These are phyloP conservation scores for Acestrorhynchus altus DNA, from an alignment of 2,797 vertebrate genomes.

Conservation along the genomic window DNA sequence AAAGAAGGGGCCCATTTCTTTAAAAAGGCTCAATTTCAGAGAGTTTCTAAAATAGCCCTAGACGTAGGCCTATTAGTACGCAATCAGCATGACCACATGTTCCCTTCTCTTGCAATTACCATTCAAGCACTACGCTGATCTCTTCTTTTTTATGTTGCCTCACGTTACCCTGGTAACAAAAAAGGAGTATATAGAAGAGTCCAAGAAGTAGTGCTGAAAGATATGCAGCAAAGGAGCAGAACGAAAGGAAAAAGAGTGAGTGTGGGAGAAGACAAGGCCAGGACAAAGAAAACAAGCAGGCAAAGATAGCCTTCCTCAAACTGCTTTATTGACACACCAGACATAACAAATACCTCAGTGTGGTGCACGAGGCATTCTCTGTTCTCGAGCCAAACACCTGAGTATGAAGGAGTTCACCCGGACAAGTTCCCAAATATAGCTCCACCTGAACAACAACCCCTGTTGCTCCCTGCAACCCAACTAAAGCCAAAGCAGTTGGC, in stretches of 20 bases:
- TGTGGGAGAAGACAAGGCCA: not conserved
- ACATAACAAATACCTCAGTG: conserved; percentile 20
- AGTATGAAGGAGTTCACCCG: not conserved
- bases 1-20: conserved; percentile 17
- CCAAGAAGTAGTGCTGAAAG: not conserved
- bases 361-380: conserved; percentile 18
- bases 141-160: not conserved
- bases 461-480: not conserved
- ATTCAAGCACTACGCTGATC: not conserved
- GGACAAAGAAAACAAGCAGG: not conserved
- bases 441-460: conserved; percentile 11
- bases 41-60: conserved; percentile 16
- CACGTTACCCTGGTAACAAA: conserved; percentile 15
- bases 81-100: conserved; percentile 26
- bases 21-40: conserved; percentile 24
- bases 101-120: conserved; percentile 8
- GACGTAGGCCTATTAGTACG: conserved; percentile 8
- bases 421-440: not conserved
- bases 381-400: conserved; percentile 13
- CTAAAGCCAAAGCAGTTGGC: conserved; percentile 1
- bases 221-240: not conserved
- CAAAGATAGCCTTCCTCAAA: not conserved
- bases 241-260: conserved; percentile 6
- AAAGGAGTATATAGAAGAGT: not conserved
- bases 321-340: conserved; percentile 2